These are phyloP conservation scores for Anthoscopus minutus DNA, from an alignment of 2,113 vertebrate species.

Conservation along the genomic window DNA sequence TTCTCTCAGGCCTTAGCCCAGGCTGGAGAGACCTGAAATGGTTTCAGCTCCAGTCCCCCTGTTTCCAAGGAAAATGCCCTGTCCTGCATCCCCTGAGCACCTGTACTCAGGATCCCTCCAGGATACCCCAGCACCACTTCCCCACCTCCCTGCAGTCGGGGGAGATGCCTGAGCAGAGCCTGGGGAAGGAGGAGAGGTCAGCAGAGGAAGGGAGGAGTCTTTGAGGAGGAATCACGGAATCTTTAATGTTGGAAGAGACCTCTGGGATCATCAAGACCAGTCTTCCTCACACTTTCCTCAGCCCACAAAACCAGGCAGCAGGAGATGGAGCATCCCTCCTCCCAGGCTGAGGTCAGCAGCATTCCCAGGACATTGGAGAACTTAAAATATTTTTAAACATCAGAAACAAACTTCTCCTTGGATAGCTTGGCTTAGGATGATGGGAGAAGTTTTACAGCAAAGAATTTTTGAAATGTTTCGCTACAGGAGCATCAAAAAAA, in stretches of 20 bases:
- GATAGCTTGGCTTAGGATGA: not conserved
- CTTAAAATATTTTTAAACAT: not conserved
- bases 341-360: not conserved
- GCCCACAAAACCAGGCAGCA: not conserved
- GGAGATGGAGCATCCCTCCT: not conserved
- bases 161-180: not conserved
- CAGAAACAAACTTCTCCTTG: not conserved
- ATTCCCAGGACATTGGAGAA: not conserved
- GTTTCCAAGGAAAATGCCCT: not conserved
- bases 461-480: not conserved
- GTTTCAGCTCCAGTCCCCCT: not conserved
- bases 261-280: not conserved
- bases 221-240: not conserved
- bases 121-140: not conserved
- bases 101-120: not conserved
- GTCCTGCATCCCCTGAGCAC: not conserved
- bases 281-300: not conserved
- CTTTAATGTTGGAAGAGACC: not conserved
- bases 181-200: not conserved
- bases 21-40: not conserved
- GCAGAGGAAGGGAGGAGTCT: not conserved
- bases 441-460: not conserved
- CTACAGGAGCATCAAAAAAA: not conserved
- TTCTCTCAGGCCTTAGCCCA: no score
- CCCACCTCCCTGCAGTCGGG: not conserved